phyloP scores from a whole-genome alignment of 2,888 invertebrate species.

The Tanypteryx hageni region DNA sequence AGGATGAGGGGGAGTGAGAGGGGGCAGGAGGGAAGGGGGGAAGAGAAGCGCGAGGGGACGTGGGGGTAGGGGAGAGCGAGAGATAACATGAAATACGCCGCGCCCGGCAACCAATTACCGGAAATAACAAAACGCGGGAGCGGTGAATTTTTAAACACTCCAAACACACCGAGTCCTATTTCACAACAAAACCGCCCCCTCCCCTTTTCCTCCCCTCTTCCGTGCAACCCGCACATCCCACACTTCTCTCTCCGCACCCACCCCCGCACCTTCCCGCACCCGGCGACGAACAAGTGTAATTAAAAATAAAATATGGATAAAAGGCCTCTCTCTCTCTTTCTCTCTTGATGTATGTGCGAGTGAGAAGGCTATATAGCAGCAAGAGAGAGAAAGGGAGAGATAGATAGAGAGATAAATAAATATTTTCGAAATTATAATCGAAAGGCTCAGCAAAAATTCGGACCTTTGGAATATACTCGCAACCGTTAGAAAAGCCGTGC shows the following conservation, averaged over 20 bases:
- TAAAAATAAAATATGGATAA: slow-evolving; percentile 64
- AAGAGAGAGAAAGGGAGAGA: background rate
- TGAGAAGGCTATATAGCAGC: background rate
- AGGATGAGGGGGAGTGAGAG: background rate
- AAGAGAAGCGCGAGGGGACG: background rate
- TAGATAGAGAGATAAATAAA: slow-evolving; percentile 27
- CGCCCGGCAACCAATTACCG: slow-evolving; percentile 59
- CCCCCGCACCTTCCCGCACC: background rate
- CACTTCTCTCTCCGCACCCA: background rate
- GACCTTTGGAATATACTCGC: background rate
- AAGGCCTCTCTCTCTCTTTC: slow-evolving; percentile 30
- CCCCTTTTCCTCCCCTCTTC: background rate
- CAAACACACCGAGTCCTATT: slow-evolving; percentile 51
- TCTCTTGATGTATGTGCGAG: slow-evolving; percentile 28
- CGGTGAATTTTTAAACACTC: slow-evolving; percentile 64
- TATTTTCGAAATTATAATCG: slow-evolving; percentile 60
- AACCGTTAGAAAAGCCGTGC: background rate
- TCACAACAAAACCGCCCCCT: slow-evolving; percentile 48
- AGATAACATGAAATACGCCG: slow-evolving; percentile 60
- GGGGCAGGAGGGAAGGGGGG: background rate
- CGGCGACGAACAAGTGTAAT: slow-evolving; percentile 54
- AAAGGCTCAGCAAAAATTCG: background rate
- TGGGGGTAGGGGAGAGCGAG: background rate
- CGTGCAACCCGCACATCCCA: background rate
- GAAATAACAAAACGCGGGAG: slow-evolving; percentile 61